Percentiles rank a stretch among this genome's conserved stretches.
Conservation (phyloP, 2,113 vertebrate species). For the Cisticola juncidis region DNA sequence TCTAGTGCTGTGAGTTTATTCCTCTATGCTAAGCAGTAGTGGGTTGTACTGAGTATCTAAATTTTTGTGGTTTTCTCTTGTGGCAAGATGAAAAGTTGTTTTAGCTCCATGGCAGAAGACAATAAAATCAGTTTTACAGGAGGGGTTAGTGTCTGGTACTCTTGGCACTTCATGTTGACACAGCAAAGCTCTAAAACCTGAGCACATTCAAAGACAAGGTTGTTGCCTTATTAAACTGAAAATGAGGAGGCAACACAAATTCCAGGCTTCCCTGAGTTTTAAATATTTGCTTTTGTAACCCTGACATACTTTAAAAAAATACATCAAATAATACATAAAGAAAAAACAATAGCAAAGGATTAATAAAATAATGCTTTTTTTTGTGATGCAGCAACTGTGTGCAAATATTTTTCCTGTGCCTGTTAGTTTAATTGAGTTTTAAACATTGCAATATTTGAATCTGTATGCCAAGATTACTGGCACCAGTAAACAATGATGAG, state of each 20-base stretch:
- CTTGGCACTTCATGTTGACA: not conserved
- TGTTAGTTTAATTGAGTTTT: not conserved
- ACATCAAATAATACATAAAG: not conserved
- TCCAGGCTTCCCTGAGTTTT: not conserved
- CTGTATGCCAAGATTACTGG: conserved; percentile 15
- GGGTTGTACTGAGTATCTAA: not conserved
- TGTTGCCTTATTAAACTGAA: not conserved
- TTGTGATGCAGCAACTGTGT: not conserved
- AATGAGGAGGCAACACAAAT: not conserved
- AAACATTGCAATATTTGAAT: not conserved
- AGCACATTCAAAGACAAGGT: not conserved
- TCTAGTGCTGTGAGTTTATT: not conserved
- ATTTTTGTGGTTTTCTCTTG: not conserved
- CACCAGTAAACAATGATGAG: conserved; percentile 7
- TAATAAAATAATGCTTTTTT: not conserved
- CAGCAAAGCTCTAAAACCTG: not conserved
- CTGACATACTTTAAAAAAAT: not conserved
- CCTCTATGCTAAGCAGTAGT: not conserved
- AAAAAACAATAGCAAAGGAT: not conserved
- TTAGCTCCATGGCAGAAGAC: not conserved
- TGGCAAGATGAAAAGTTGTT: not conserved
- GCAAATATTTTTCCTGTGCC: not conserved
- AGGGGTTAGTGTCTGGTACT: not conserved
- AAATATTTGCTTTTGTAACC: not conserved
- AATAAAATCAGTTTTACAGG: not conserved